Conservation (phyloP, 2,797 vertebrate genomes). For the Sebastes diploproa region DNA sequence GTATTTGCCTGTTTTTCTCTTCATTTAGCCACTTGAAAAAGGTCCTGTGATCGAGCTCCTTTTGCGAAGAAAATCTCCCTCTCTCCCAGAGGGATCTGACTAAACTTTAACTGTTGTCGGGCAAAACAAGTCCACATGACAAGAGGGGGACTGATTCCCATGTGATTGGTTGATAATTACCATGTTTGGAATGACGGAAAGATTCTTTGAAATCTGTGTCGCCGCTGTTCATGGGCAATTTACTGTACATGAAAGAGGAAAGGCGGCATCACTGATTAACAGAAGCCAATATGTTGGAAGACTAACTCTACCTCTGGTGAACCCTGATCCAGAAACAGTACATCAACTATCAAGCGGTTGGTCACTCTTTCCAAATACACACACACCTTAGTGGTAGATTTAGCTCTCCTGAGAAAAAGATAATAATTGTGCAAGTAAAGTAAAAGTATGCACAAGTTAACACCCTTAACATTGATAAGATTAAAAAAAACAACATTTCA, state of each 20-base stretch:
- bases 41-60: constrained; percentile 50
- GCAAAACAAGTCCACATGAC: constrained; percentile 67
- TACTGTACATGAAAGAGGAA: constrained; percentile 62
- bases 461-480: constrained; percentile 30
- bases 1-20: constrained; percentile 59
- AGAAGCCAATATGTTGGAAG: constrained; percentile 52
- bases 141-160: constrained; percentile 65
- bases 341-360: constrained; percentile 18
- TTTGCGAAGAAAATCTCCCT: constrained; percentile 47
- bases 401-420: constrained; percentile 17
- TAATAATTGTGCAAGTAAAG: constrained; percentile 21
- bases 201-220: constrained; percentile 65
- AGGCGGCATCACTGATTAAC: constrained; percentile 74
- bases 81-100: constrained; percentile 57
- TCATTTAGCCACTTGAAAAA: constrained; percentile 57
- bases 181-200: constrained; percentile 77
- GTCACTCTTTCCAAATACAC: constrained; percentile 14
- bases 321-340: constrained; percentile 52
- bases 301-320: constrained; percentile 49
- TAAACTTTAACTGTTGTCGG: constrained; percentile 68
- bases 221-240: constrained; percentile 55
- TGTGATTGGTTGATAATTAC: constrained; percentile 81
- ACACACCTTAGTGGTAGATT: not conserved
- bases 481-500: constrained; percentile 18
- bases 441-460: constrained; percentile 33